Evolutionary conservation across 2,113 vertebrate genomes (phyloP).

Genomic region (Dermatemys mawii): DNA sequence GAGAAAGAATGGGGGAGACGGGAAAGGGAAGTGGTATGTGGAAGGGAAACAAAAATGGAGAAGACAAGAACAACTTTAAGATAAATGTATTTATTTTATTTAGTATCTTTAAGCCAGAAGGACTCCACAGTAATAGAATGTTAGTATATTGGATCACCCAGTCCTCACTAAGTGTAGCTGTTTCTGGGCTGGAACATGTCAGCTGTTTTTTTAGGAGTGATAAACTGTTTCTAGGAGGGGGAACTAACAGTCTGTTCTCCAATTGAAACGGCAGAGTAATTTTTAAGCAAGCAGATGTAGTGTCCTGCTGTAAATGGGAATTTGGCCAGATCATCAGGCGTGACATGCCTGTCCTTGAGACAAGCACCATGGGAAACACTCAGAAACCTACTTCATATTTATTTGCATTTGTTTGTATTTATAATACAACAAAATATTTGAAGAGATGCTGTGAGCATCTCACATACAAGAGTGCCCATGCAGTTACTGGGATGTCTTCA

Average conservation of each 20-base stretch:
- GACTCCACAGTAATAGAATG: background rate
- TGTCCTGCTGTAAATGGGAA: background rate
- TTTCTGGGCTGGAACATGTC: background rate
- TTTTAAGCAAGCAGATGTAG: background rate
- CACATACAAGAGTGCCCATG: accelerated
- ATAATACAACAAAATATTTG: accelerated
- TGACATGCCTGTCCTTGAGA: background rate
- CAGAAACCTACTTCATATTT: background rate
- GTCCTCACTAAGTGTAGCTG: background rate
- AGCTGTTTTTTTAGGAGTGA: background rate
- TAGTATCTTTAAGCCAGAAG: background rate
- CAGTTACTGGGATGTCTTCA: background rate
- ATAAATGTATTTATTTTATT: background rate
- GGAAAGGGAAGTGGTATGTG: background rate
- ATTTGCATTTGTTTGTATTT: background rate
- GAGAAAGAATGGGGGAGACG: background rate
- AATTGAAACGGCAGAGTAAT: too few relatives aligned
- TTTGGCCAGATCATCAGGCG: background rate
- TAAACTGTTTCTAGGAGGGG: too few relatives aligned
- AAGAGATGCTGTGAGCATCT: accelerated
- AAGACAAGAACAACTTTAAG: background rate
- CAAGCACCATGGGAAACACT: accelerated
- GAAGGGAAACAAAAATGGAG: background rate
- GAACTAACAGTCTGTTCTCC: background rate
- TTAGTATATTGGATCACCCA: background rate